These are phyloP conservation scores for Heliangelus exortis DNA, from an alignment of 2,797 vertebrate genomes.

Conservation along the genomic window DNA sequence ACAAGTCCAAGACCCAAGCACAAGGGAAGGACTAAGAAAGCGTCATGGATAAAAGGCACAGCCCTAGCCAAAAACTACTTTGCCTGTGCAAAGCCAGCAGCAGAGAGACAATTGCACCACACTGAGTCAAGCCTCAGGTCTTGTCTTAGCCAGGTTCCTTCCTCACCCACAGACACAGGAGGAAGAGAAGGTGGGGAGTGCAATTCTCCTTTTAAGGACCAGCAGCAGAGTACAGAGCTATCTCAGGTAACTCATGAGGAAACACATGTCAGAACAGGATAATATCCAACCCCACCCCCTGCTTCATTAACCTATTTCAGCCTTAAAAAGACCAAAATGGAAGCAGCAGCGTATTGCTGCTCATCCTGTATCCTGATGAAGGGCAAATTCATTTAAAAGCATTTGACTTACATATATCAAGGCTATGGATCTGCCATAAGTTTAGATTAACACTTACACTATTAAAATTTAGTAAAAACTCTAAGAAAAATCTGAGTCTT, in stretches of 20 bases:
- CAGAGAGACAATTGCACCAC: fast-evolving
- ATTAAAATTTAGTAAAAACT: not conserved
- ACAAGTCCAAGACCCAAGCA: not conserved
- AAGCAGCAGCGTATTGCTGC: not conserved
- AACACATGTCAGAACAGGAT: fast-evolving
- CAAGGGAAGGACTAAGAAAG: not conserved
- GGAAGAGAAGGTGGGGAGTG: not conserved
- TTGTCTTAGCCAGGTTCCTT: not conserved
- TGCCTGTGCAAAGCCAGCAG: not conserved
- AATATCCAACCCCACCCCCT: fast-evolving
- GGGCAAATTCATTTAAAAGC: not conserved
- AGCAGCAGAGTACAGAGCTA: not conserved
- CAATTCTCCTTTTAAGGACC: not conserved
- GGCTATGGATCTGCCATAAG: not conserved
- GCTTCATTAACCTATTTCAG: not conserved
- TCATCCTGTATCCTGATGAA: not conserved
- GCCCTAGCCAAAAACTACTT: not conserved
- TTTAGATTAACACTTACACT: not conserved
- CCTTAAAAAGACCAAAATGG: not conserved
- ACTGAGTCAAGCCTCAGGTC: not conserved
- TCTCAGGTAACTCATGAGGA: fast-evolving
- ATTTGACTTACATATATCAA: not conserved
- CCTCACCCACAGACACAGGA: not conserved
- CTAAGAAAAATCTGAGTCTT: not conserved
- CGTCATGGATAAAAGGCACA: not conserved